A percentile compares a stretch with the other conserved stretches of the same genome.
phyloP scores from a whole-genome alignment of 2,888 invertebrate species.

The Drosophila eohydei region DNA sequence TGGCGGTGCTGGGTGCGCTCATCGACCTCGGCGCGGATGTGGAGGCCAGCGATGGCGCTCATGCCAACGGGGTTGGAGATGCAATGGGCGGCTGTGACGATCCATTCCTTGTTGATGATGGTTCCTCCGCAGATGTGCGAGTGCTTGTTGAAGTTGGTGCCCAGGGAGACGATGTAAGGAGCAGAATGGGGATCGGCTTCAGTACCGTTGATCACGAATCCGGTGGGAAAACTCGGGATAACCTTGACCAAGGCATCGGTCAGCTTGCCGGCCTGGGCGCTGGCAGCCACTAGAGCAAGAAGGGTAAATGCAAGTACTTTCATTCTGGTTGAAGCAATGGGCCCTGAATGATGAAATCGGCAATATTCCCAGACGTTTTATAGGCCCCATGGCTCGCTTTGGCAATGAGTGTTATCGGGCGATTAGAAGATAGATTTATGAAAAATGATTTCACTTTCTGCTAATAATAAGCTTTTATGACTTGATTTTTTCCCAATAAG shows the following conservation, averaged over 20 bases:
- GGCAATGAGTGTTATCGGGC: constrained; percentile 5
- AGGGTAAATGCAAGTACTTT: constrained; percentile 68
- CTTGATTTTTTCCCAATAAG: constrained; percentile 3
- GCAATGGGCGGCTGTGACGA: constrained; percentile 85
- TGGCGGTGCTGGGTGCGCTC: constrained; percentile 72
- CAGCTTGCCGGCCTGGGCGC: constrained; percentile 67
- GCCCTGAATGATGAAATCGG: constrained; percentile 19
- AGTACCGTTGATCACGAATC: constrained; percentile 82
- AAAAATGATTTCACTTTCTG: constrained; percentile 29
- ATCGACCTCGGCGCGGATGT: constrained; percentile 70
- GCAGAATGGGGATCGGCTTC: constrained; percentile 84
- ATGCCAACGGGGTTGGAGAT: constrained; percentile 75
- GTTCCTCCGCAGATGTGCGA: constrained; percentile 85
- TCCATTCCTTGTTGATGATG: constrained; percentile 82
- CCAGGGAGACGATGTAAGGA: constrained; percentile 85
- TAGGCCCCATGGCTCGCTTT: constrained; percentile 18
- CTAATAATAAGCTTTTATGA: constrained; percentile 23
- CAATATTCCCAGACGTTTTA: constrained; percentile 41
- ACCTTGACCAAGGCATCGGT: constrained; percentile 58
- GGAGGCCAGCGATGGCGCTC: constrained; percentile 84
- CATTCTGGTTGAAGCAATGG: constrained; percentile 57
- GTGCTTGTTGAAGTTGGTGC: constrained; percentile 53
- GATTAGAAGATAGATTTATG: constrained; percentile 57
- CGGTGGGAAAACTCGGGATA: constrained; percentile 74
- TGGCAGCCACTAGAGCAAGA: constrained; percentile 65